Conservation (phyloP, 2,888 invertebrate genomes). For the Amiota mariae region DNA sequence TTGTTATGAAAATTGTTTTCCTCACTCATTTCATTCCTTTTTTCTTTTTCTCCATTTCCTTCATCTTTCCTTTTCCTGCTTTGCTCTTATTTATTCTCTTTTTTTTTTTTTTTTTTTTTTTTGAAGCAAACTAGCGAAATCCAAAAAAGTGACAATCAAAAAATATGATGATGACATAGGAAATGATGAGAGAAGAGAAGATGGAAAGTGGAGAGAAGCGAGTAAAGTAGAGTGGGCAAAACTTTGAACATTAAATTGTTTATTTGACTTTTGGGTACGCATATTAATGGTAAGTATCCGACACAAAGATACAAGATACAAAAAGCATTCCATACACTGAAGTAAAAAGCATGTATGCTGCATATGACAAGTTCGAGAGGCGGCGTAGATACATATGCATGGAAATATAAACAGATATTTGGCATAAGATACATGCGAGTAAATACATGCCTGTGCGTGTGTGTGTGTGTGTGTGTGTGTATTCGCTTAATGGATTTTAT, state of each 20-base stretch:
- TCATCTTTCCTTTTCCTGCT: neutral
- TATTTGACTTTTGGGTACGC: slow-evolving; percentile 55
- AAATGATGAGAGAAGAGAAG: too few species aligned
- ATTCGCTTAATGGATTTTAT: slow-evolving; percentile 22
- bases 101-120: slow-evolving; percentile 34
- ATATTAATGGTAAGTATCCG: slow-evolving; percentile 27
- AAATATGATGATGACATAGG: neutral
- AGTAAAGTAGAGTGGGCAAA: slow-evolving; percentile 40
- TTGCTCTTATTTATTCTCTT: too few species aligned
- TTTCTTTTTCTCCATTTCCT: too few species aligned
- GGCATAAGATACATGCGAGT: neutral
- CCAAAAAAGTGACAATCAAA: slow-evolving; percentile 11
- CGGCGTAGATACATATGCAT: neutral
- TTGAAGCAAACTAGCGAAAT: neutral
- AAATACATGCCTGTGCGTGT: too few species aligned
- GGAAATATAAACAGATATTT: slow-evolving; percentile 33
- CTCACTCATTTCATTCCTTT: neutral
- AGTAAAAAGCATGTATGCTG: slow-evolving; percentile 20
- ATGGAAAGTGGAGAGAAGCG: slow-evolving; percentile 18
- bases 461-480: too few species aligned
- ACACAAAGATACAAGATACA: slow-evolving; percentile 11
- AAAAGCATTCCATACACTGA: slow-evolving; percentile 41
- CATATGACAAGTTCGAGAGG: slow-evolving; percentile 24
- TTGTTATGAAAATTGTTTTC: slow-evolving; percentile 9
- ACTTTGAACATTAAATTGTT: slow-evolving; percentile 63